Evolutionary conservation across 2,113 vertebrate species (phyloP), one percentile per base, ranked within the genome.

Genomic region (Noctilio leporinus): DNA sequence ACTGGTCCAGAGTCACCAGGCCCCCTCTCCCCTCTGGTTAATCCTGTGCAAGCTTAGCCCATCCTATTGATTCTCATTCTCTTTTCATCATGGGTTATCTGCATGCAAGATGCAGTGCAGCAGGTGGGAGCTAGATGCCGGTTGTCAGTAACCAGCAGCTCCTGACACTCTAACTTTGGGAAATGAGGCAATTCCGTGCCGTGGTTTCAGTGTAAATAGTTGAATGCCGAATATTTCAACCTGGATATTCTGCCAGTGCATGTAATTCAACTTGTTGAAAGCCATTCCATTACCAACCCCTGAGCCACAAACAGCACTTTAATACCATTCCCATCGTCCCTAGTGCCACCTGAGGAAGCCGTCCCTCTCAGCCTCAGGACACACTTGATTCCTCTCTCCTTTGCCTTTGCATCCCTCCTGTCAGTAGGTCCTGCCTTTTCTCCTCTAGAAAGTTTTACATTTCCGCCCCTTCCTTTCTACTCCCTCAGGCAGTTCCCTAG

Each of bases 341-440:
- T 5, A 7, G 24, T 26, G 3, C 53, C 10, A 0, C 2, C 80
- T 1, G 0, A 0, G 28, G 69, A 62, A 28, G 19, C 86, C 4
- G 2, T 38, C 80, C 77, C 73, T 78, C 17, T 5, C 40, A 10
- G 30, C 59, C 33, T 26, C 67, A 30, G 35, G 47, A 43, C 10
- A 0, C 6, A 7, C 9, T 65, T 4, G n/a, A 19, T 24, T 43
- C 38, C 45, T 26, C 43, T 28, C 3, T 22, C 75, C 75, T 64
- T 78, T 8, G 7, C 40, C 49, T 26, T 84, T 9, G 20, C 1
- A 3, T 26, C 89, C 62, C n/a, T 15, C 19, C 69, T 30, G 40
- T 82, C 81, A 7, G 14, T 3, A 0, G 7, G 38, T 55, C 53
- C 45, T 33, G 45, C 33, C 16, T 73, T 40, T 73, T 51, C 59